Percentiles rank a stretch among this genome's conserved stretches.
These are phyloP conservation scores for Rhinoderma darwinii DNA, from an alignment of 2,113 vertebrate species.

Conservation along the genomic window DNA sequence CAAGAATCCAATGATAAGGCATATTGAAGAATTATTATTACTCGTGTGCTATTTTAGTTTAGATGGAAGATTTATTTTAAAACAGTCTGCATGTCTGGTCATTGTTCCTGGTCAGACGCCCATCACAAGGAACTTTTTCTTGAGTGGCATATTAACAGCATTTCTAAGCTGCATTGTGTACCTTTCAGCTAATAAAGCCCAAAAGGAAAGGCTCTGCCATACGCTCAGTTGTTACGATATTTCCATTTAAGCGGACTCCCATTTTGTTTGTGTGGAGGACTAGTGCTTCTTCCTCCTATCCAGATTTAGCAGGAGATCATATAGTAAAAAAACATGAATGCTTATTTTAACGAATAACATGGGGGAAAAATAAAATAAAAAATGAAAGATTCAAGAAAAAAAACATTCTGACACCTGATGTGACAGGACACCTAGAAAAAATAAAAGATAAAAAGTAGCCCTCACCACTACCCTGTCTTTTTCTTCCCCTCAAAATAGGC, in stretches of 20 bases:
- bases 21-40: too few species aligned
- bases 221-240: conserved; percentile 73
- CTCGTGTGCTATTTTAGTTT: too few species aligned
- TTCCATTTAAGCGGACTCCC: conserved; percentile 66
- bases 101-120: conserved; percentile 49
- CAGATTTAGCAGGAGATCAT: not conserved
- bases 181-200: conserved; percentile 73
- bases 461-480: conserved; percentile 16
- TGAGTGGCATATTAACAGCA: conserved; percentile 69
- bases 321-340: conserved; percentile 5
- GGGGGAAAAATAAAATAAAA: not conserved
- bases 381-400: too few species aligned
- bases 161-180: conserved; percentile 70
- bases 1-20: too few species aligned
- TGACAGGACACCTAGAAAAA: not conserved
- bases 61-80: too few species aligned
- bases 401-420: conserved; percentile 10
- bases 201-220: conserved; percentile 69
- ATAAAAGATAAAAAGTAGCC: not conserved
- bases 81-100: too few species aligned
- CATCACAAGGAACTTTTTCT: conserved; percentile 66
- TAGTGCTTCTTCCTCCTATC: not conserved
- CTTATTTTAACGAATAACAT: conserved; percentile 28
- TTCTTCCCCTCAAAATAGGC: conserved; percentile 61
- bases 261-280: conserved; percentile 22